phyloP scores from a whole-genome alignment of 2,113 vertebrate genomes.

The Cyrtonyx montezumae region DNA sequence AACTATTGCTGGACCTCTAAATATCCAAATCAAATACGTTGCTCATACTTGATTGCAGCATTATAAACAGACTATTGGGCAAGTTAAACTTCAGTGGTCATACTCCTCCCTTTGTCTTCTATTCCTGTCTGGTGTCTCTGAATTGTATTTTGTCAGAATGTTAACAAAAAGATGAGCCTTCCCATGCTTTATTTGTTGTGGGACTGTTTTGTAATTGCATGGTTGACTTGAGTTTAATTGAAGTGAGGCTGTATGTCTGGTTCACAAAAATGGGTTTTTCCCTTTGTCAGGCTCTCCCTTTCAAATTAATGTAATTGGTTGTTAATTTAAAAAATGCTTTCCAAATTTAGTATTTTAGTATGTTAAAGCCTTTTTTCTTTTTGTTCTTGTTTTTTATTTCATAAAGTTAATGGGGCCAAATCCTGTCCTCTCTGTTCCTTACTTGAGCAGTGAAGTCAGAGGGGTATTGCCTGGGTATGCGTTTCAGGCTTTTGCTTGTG shows the following conservation, averaged over 20 bases:
- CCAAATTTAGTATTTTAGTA: neutral
- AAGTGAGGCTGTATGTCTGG: neutral
- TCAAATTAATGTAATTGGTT: neutral
- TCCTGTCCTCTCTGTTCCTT: neutral
- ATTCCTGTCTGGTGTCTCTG: conserved; percentile 76
- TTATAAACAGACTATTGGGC: conserved; percentile 62
- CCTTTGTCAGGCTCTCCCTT: neutral
- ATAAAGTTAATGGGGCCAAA: neutral
- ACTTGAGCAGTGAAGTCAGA: neutral
- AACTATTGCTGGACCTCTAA: conserved; percentile 54
- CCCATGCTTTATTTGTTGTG: neutral
- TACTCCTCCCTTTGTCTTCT: conserved; percentile 75
- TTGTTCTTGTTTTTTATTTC: neutral
- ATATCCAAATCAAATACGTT: conserved; percentile 43
- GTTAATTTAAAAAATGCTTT: neutral
- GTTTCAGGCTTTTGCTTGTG: neutral
- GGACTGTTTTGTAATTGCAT: conserved; percentile 31
- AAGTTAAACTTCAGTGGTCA: conserved; percentile 70
- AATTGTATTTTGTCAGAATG: conserved; percentile 46
- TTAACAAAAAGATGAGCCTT: conserved; percentile 7
- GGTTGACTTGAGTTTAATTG: conserved; percentile 4
- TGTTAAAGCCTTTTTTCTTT: neutral
- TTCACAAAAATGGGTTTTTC: conserved; percentile 37
- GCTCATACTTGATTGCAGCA: conserved; percentile 52
- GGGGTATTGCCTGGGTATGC: neutral